Evolutionary conservation across 2,113 vertebrate genomes (phyloP).

Genomic region (Cinclus mexicanus): DNA sequence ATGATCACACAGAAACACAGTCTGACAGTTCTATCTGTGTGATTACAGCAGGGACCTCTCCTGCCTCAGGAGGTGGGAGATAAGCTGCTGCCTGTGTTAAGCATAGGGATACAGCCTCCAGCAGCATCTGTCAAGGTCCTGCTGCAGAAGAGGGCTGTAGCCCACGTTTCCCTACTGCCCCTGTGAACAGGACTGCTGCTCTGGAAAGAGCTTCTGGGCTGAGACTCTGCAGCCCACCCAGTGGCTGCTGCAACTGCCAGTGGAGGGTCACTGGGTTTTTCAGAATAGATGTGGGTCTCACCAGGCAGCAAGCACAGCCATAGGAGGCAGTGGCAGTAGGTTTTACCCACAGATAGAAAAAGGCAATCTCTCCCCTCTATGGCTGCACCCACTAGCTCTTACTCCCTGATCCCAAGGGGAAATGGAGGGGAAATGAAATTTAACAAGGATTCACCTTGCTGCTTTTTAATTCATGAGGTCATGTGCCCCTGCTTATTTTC

Average conservation of each 20-base stretch:
- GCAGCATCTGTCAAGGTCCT: neutral
- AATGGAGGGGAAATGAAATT: neutral
- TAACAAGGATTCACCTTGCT: neutral
- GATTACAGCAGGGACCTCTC: neutral
- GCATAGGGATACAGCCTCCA: rapidly evolving
- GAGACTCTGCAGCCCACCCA: neutral
- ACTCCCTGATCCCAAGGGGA: neutral
- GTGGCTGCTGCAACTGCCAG: neutral
- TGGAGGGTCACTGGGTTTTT: neutral
- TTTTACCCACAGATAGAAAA: neutral
- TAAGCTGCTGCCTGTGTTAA: neutral
- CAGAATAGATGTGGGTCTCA: neutral
- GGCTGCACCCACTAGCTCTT: neutral
- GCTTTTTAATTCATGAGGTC: conserved; percentile 35
- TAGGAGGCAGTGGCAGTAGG: neutral
- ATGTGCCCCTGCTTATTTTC: neutral
- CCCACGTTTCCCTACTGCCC: neutral
- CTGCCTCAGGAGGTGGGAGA: neutral
- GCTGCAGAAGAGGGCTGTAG: neutral
- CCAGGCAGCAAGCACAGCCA: neutral
- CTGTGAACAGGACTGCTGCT: neutral
- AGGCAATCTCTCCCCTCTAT: neutral
- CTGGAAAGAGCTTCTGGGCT: neutral
- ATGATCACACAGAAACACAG: neutral
- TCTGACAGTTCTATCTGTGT: neutral